Evolutionary conservation across 2,113 vertebrate genomes (phyloP), one percentile per base, ranked within the genome.

Genomic region (Hippoglossus stenolepis): DNA sequence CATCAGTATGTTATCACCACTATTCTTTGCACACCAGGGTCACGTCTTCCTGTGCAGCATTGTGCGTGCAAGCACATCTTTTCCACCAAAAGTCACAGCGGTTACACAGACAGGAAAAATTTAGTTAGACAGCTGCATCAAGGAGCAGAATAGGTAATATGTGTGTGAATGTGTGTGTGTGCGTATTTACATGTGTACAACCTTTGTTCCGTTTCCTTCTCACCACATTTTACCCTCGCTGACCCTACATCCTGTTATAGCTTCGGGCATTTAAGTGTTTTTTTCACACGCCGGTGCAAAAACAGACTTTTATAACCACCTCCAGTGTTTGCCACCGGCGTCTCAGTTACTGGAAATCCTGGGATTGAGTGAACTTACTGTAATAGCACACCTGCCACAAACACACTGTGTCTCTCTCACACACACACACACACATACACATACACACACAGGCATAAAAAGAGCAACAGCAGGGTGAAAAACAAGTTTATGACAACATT

Each of bases 401-500:
- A 85, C 79, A 79, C 70, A 53, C 65, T 21, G 26, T 38, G 31
- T 31, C 38, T 47, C 67, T 43, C 64, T 66, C 75, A 80, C 82
- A 76, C 82, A 84, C 79, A 79, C 70, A 51, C 65, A 47, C 65
- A 49, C 57, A 68, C 53, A 71, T 12, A 26, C 56, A 58, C 75
- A 79, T 80, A 77, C 80, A 84, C 77, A 81, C 24, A 82, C 23
- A 75, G 26, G 24, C 63, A n/a, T 47, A 31, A 77, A 71, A 80
- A 74, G n/a, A 64, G n/a, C 61, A 85, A 72, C 70, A 87, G 73
- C 77, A 74, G 61, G 73, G 79, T 79, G 86, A 78, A 91, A 94
- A 93, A 93, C 92, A 93, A 87, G 75, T 92, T 90, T 85, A 91
- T 91, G 87, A 86, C 88, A 85, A 85, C 68, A 76, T 80, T 85